These are phyloP conservation scores for Garra rufa DNA, from an alignment of 2,113 vertebrate species.

Conservation along the genomic window DNA sequence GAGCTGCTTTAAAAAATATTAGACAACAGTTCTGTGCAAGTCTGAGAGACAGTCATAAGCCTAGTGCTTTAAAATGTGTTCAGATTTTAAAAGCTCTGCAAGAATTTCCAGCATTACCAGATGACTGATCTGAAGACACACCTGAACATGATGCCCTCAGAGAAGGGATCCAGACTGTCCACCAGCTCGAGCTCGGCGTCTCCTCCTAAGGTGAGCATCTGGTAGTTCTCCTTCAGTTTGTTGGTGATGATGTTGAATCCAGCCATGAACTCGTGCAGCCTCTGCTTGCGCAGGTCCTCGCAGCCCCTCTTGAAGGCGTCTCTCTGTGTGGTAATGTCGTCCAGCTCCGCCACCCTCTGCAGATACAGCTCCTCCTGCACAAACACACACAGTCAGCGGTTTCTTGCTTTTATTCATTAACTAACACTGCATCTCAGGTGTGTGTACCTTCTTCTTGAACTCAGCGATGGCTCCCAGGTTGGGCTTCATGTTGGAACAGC, in stretches of 20 bases:
- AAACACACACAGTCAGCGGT: background rate
- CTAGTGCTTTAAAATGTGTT: background rate
- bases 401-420: background rate
- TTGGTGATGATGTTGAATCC: slow-evolving; percentile 96
- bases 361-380: slow-evolving; percentile 91
- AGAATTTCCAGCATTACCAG: background rate
- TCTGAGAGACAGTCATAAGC: too few species aligned
- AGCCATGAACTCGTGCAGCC: slow-evolving; percentile 96
- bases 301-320: slow-evolving; percentile 87
- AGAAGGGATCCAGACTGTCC: slow-evolving; percentile 97
- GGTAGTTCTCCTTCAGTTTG: slow-evolving; percentile 98
- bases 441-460: slow-evolving; percentile 88
- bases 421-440: too few species aligned
- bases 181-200: slow-evolving; percentile 97
- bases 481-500: slow-evolving; percentile 85
- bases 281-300: slow-evolving; percentile 89
- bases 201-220: slow-evolving; percentile 96
- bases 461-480: slow-evolving; percentile 90
- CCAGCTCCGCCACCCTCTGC: slow-evolving; percentile 89
- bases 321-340: slow-evolving; percentile 87
- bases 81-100: background rate
- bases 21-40: too few species aligned
- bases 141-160: slow-evolving; percentile 98
- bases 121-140: slow-evolving; percentile 54
- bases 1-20: too few species aligned